Conservation (phyloP, 2,113 vertebrate genomes). For the Podarcis raffonei region DNA sequence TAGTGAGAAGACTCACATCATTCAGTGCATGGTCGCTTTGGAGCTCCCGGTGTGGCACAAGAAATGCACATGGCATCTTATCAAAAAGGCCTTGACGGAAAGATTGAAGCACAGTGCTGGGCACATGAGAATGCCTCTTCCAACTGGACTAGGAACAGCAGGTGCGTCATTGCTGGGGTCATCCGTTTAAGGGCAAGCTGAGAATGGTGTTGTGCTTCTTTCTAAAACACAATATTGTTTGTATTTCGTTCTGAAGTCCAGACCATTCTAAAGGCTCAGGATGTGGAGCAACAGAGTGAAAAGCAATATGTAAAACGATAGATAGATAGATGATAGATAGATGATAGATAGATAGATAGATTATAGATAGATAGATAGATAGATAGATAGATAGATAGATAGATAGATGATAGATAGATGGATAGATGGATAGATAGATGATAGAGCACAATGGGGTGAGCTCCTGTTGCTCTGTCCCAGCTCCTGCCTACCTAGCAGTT, state of each 20-base stretch:
- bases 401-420: no score
- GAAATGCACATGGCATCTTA: constrained; percentile 74
- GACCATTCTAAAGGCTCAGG: not conserved
- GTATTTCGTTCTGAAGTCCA: not conserved
- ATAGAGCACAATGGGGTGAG: no score
- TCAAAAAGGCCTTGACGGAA: constrained; percentile 77
- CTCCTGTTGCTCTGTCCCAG: no score
- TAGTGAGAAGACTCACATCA: constrained; percentile 77
- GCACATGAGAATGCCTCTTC: constrained; percentile 78
- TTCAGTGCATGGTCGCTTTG: constrained; percentile 80
- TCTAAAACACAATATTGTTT: not conserved
- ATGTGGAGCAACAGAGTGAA: no score
- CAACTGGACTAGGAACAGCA: constrained; percentile 77
- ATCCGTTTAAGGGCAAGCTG: not conserved
- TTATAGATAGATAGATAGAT: no score
- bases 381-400: no score
- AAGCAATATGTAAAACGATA: no score
- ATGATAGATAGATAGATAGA: no score
- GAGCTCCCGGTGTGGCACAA: constrained; percentile 82
- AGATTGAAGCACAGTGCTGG: constrained; percentile 81
- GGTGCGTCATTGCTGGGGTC: constrained; percentile 53
- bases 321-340: no score
- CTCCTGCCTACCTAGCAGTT: no score
- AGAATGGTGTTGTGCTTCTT: not conserved
- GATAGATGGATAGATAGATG: no score